Evolutionary conservation across 2,113 vertebrate species (phyloP).

Genomic region (Octodon degus): DNA sequence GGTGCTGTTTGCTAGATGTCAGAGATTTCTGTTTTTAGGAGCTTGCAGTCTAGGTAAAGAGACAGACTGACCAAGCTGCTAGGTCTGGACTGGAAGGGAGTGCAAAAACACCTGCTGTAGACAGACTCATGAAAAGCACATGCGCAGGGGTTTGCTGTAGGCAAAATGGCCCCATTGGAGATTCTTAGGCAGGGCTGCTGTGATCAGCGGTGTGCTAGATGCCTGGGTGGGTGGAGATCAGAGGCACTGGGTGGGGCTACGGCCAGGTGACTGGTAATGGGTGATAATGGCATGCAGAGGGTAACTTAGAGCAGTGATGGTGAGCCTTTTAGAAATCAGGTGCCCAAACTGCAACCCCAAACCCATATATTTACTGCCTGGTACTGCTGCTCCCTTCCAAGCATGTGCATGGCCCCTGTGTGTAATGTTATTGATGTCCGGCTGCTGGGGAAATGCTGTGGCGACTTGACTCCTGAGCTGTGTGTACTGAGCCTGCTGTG

Average conservation of each 20-base stretch:
- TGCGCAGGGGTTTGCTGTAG: not conserved
- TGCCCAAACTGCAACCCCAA: not conserved
- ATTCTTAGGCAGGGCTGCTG: not conserved
- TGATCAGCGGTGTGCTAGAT: not conserved
- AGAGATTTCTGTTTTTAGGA: not conserved
- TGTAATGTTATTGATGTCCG: not conserved
- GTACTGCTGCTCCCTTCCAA: not conserved
- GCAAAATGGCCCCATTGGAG: not conserved
- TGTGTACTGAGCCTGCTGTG: not conserved
- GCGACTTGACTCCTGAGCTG: not conserved
- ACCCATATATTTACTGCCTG: not conserved
- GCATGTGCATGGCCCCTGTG: not conserved
- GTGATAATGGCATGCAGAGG: not conserved
- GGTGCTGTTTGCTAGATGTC: not conserved
- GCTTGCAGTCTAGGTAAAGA: not conserved
- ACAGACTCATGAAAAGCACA: not conserved
- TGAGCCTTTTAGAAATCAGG: not conserved
- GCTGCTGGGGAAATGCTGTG: not conserved
- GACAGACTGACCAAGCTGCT: not conserved
- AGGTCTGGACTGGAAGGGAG: not conserved
- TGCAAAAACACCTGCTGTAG: accelerated
- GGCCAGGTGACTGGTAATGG: not conserved
- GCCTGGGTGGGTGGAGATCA: not conserved
- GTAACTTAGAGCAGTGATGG: not conserved
- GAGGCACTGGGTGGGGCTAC: not conserved